These are phyloP conservation scores for Hozukius guyotensis DNA, from an alignment of 2,797 vertebrate species.

Conservation along the genomic window DNA sequence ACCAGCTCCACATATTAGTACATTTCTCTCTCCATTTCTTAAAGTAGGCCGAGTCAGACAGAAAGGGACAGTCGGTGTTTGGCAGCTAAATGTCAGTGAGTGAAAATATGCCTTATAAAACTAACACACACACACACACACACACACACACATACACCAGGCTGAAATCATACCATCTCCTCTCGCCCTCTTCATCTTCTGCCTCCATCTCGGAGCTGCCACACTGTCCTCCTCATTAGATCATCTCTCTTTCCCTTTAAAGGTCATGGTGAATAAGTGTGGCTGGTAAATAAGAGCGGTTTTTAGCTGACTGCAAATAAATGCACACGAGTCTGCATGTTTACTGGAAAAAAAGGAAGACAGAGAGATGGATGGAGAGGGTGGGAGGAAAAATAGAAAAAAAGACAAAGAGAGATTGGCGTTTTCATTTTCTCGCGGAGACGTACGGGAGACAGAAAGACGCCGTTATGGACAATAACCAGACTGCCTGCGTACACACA, in stretches of 20 bases:
- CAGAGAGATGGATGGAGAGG: background rate
- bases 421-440: constrained; percentile 54
- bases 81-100: constrained; percentile 59
- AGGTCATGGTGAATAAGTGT: constrained; percentile 67
- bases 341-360: background rate
- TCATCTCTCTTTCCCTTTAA: constrained; percentile 56
- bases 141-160: background rate
- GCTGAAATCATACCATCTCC: constrained; percentile 33
- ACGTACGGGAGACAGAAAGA: constrained; percentile 40
- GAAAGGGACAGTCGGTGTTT: constrained; percentile 39
- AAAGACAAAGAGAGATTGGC: constrained; percentile 34
- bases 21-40: background rate
- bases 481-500: background rate
- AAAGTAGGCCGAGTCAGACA: constrained; percentile 16
- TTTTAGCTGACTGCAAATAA: constrained; percentile 36
- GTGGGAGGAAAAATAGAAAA: background rate
- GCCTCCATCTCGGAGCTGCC: constrained; percentile 47
- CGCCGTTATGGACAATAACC: constrained; percentile 38
- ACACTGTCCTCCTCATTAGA: constrained; percentile 62
- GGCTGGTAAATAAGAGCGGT: constrained; percentile 48
- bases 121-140: background rate
- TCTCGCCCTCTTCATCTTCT: constrained; percentile 44
- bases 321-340: constrained; percentile 12
- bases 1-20: background rate
- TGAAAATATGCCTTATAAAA: constrained; percentile 29